A percentile compares a stretch with the other conserved stretches of the same genome.
Evolutionary conservation across 2,797 vertebrate genomes (phyloP).

Genomic region (Rhinatrema bivittatum): DNA sequence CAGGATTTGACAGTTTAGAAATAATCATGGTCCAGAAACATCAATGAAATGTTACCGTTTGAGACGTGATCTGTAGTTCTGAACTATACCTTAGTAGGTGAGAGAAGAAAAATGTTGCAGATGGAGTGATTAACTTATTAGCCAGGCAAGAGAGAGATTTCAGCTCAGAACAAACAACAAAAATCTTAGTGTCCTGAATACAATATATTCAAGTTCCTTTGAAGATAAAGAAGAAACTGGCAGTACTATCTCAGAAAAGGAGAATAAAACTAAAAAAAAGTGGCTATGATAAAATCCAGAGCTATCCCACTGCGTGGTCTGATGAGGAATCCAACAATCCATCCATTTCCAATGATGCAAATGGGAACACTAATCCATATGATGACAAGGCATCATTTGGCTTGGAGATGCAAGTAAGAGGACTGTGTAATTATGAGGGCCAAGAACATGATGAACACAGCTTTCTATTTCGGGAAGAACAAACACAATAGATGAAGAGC

Average conservation of each 20-base stretch:
- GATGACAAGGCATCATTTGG: conserved; percentile 73
- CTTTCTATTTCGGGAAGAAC: conserved; percentile 82
- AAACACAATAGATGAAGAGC: conserved; percentile 94
- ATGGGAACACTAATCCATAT: conserved; percentile 87
- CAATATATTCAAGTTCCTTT: conserved; percentile 85
- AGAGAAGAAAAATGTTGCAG: too few species aligned
- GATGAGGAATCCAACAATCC: conserved; percentile 83
- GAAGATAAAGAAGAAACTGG: conserved; percentile 83
- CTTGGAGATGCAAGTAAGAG: conserved; percentile 76
- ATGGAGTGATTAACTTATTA: too few species aligned
- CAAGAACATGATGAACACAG: conserved; percentile 96
- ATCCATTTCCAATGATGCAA: conserved; percentile 75
- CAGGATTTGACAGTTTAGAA: too few species aligned
- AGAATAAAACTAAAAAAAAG: conserved; percentile 87
- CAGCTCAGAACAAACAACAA: too few species aligned
- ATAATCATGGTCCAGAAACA: too few species aligned
- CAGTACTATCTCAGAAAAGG: conserved; percentile 80
- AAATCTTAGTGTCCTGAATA: conserved; percentile 78
- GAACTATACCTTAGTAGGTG: too few species aligned
- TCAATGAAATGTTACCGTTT: too few species aligned
- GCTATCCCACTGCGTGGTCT: conserved; percentile 72
- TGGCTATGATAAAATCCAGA: conserved; percentile 80
- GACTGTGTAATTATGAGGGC: conserved; percentile 92
- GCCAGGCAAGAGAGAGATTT: too few species aligned
- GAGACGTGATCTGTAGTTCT: too few species aligned